Evolutionary conservation across 2,113 vertebrate species (phyloP).

Genomic region (Rhinichthys klamathensis): DNA sequence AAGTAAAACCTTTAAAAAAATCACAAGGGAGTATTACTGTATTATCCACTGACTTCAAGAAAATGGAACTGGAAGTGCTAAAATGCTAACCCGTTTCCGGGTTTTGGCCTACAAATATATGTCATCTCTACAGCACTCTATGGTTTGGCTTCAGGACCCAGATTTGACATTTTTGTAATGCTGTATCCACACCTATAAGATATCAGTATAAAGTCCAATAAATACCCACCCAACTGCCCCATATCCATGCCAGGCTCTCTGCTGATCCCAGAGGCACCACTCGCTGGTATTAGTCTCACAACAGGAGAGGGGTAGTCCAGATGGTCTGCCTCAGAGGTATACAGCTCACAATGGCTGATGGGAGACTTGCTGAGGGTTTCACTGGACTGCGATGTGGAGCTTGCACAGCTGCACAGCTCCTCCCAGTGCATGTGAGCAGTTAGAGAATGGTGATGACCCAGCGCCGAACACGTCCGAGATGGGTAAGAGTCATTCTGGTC

Average conservation of each 20-base stretch:
- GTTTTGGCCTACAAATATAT: background rate
- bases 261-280: conserved; percentile 47
- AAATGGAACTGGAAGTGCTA: background rate
- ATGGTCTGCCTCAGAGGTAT: conserved; percentile 61
- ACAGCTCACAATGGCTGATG: conserved; percentile 64
- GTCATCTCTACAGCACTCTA: background rate
- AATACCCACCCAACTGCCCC: conserved; percentile 62
- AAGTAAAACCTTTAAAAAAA: background rate
- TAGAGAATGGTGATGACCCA: conserved; percentile 66
- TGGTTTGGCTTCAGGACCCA: background rate
- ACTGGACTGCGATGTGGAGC: conserved; percentile 79
- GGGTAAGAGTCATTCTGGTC: conserved; percentile 79
- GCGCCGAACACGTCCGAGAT: conserved; percentile 72
- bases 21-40: background rate
- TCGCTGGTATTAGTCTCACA: conserved; percentile 68
- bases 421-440: conserved; percentile 73
- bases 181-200: background rate
- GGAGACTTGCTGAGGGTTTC: conserved; percentile 73
- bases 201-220: background rate
- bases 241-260: conserved; percentile 64
- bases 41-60: background rate
- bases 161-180: background rate
- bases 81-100: background rate
- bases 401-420: conserved; percentile 77
- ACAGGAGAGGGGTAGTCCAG: conserved; percentile 70